Evolutionary conservation across 2,113 vertebrate genomes (phyloP), one percentile per base, ranked within the genome.

Genomic region (Caloenas nicobarica): DNA sequence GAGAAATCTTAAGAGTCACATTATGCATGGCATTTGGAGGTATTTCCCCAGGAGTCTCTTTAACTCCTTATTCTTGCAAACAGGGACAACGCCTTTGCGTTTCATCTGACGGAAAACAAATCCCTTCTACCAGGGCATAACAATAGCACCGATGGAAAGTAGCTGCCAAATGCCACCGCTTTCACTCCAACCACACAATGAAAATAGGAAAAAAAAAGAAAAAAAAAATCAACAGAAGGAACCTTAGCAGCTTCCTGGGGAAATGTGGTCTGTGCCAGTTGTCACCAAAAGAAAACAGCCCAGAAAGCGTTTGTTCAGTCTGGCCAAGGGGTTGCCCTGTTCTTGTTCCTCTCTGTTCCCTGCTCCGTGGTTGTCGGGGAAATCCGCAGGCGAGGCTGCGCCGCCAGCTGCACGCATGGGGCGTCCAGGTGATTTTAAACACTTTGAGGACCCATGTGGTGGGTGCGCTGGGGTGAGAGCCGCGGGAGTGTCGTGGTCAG

Each of bases 91-190:
- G 72, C 93, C 93, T 95, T 73, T 61, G 53, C 0, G 0, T 91
- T 88, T 64, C 92, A 95, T 95, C 95, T 96, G 86, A 74, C 9
- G 48, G 79, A 81, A 96, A 93, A 93, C 53, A 92, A 92, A 79
- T 46, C 83, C 40, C 48, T n/a, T 4, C 72, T 69, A 13, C n/a
- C 80, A 70, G 61, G 48, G 68, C 91, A 26, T 60, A 94, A 91
- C 94, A 97, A 68, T 79, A 90, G 77, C 0, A 0, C 60, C 73
- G 86, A 61, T 62, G 61, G 69, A 74, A 81, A 64, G 72, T 61
- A 24, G 58, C 77, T 86, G 93, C 77, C 88, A 95, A 96, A 65
- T 94, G 86, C 83, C 73, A 86, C 66, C 4, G 13, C 91, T 92
- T 94, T 95, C 90, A 69, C 88, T 93, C 44, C 3, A 10, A 44